These are phyloP conservation scores for Lepidothrix coronata DNA, from an alignment of 2,113 vertebrate species.

Conservation along the genomic window DNA sequence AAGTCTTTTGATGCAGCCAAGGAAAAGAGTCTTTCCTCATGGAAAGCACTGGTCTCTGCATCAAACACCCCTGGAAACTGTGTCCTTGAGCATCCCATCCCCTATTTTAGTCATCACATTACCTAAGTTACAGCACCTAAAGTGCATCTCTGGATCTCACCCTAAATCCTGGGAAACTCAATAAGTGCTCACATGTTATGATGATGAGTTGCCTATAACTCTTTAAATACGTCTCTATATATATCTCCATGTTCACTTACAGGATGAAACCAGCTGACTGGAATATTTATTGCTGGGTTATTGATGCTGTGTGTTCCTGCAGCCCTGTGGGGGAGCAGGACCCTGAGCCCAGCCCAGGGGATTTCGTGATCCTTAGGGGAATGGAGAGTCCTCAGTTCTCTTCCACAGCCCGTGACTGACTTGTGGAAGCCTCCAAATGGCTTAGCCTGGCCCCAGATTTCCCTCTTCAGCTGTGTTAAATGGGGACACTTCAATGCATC, in stretches of 20 bases:
- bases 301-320: background rate
- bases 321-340: background rate
- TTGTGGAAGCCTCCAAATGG: background rate
- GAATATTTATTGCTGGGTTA: background rate
- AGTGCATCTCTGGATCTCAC: background rate
- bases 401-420: background rate
- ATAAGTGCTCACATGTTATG: background rate
- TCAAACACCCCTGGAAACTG: accelerated
- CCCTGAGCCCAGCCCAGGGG: accelerated
- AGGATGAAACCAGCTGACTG: background rate
- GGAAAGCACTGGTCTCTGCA: accelerated
- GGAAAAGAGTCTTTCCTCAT: background rate
- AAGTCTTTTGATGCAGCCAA: background rate
- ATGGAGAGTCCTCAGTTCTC: background rate
- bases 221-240: background rate
- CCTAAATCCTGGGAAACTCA: background rate
- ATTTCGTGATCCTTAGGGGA: accelerated
- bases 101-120: background rate
- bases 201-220: slow-evolving; percentile 7
- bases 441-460: background rate
- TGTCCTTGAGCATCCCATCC: background rate
- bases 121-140: background rate
- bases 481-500: background rate
- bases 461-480: background rate
- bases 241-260: background rate